Percentiles rank a stretch among this genome's conserved stretches.
Evolutionary conservation across 2,797 vertebrate genomes (phyloP).

Genomic region (Bothrops alternatus): DNA sequence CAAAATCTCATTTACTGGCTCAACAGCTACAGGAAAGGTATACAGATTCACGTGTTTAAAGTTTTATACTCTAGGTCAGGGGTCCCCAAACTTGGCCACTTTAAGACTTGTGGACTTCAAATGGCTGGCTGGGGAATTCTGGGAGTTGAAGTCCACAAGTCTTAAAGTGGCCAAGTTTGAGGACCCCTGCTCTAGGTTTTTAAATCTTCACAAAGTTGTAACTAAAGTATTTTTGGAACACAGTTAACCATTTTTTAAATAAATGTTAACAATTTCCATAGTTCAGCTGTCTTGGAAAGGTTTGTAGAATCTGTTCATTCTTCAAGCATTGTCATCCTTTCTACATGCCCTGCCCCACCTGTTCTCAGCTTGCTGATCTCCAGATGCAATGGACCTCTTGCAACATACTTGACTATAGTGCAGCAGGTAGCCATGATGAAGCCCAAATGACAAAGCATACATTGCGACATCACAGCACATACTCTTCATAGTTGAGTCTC

Average conservation of each 20-base stretch:
- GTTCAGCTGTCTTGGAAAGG: not conserved
- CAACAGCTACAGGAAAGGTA: slow-evolving; percentile 94
- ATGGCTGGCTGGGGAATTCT: too few species aligned
- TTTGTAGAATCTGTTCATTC: not conserved
- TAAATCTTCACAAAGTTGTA: not conserved
- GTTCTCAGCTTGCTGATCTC: not conserved
- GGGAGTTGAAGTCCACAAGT: too few species aligned
- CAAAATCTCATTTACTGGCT: slow-evolving; percentile 96
- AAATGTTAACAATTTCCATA: not conserved
- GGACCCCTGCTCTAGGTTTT: not conserved
- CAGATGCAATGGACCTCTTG: not conserved
- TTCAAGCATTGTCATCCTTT: not conserved
- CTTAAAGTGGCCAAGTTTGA: too few species aligned
- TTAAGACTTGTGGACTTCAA: too few species aligned
- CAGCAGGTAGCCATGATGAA: not conserved
- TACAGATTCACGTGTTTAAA: not conserved
- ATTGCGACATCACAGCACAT: not conserved
- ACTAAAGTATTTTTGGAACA: not conserved
- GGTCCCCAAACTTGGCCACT: too few species aligned
- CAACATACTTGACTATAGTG: not conserved
- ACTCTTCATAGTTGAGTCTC: not conserved
- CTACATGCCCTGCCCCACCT: not conserved
- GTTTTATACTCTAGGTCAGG: not conserved
- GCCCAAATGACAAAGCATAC: not conserved
- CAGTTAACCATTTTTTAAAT: not conserved